Evolutionary conservation across 1,140 invertebrate species (phyloP), one percentile per base, ranked within the genome.

Genomic region (Neotoxoptera formosana): DNA sequence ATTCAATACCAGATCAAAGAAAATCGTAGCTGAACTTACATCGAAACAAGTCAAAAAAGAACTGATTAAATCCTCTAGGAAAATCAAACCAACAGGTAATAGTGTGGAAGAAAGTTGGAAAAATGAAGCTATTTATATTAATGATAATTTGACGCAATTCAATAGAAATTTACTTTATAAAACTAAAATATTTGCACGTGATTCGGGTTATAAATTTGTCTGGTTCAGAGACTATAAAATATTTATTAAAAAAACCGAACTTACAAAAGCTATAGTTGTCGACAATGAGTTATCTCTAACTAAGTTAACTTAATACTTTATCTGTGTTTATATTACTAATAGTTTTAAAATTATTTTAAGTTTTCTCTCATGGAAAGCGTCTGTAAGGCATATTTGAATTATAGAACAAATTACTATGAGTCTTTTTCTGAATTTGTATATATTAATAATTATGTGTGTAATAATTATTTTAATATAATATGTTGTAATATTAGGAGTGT

Each of bases 161-260:
- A 89, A 89, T 23, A 53, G 51, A 89, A 89, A 89, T 89, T 53
- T 89, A 53, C 53, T 89, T 89, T 89, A 20, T 89, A 53, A 53
- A 53, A 89, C 48, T 89, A 89, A 53, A 89, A 53, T 34, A 51
- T 89, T 89, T 89, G 87, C 87, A 14, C 87, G 87, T 41, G 87
- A 89, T 51, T 48, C 48, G 6, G 87, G 87, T 0, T 89, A 89
- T 23, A 89, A 88, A 88, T 88, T 51, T 51, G 47, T 88, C 47
- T 88, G 86, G 86, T 88, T 88, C 47, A 88, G 47, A 88, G 47
- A 88, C 48, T 53, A 48, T 88, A 88, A 88, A 88, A 30, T 88
- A 20, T 88, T 88, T 53, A 88, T 88, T 20, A 88, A 88, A 53
- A 88, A 88, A 88, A 88, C 9, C n/a, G 87, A 88, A 53, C 11